Base-by-base conservation (phyloP, 1,140 invertebrate species). In the Drosophila biarmipes region DNA sequence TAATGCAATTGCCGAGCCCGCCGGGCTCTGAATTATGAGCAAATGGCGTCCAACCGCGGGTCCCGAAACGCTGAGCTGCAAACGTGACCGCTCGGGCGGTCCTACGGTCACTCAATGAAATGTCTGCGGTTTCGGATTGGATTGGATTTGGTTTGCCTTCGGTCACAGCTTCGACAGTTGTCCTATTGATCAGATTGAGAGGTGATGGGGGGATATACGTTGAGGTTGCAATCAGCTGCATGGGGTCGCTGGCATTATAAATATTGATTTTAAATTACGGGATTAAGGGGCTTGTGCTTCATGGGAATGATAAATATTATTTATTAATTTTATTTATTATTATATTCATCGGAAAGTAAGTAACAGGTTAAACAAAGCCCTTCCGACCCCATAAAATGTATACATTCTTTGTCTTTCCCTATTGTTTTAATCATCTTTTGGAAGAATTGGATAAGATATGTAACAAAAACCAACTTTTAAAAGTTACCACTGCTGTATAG, bases 1-100 rank as follows among this genome's bases (percentile, higher is more conserved):
- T 89, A 87, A 87, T 87, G 84, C 84, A 84, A 87, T 87, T 77
- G 53, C 34, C n/a, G 19, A 15, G 14, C n/a, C 58, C 37, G 19
- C 11, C 21, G 14, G 38, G 17, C 21, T 12, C 35, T 45, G 75
- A 66, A 76, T 80, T 68, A 64, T 64, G 54, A 62, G 42, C 72
- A 77, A 74, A 74, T 74, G 72, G 58, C 58, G 34, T 12, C 7
- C 63, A 34, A 69, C 63, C 66, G 63, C 66, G 66, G 5, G 19
- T 29, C 63, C 49, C 19, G 43, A 34, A 68, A 37, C 21, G 40
- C 29, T 35, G 21, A 37, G 34, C 40, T 29, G 21, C 0, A 73
- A 61, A 78, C 61, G 75, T 78, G 71, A 40, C 59, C 52, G 15
- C 19, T 35, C 42, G 42, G 38, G 29, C 52, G 31, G 51, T 46